phyloP scores from a whole-genome alignment of 2,888 invertebrate genomes.

The Eugnorisma glareosa region DNA sequence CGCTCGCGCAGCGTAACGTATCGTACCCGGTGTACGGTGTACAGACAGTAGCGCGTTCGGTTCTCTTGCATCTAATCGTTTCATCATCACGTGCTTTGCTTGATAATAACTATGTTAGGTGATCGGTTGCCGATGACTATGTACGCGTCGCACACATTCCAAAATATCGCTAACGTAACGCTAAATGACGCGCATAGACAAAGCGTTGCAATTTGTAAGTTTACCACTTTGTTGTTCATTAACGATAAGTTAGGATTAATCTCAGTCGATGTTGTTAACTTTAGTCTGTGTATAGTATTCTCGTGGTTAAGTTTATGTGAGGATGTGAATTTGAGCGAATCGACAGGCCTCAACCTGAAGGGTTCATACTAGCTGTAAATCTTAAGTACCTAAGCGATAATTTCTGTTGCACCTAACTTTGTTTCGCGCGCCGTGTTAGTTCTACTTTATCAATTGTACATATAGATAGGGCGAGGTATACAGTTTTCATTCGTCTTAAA shows the following conservation, averaged over 20 bases:
- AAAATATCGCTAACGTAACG: slow-evolving; percentile 86
- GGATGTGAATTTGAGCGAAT: slow-evolving; percentile 89
- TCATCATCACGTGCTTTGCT: slow-evolving; percentile 69
- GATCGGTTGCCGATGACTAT: slow-evolving; percentile 72
- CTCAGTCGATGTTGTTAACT: slow-evolving; percentile 88
- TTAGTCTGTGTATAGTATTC: slow-evolving; percentile 89
- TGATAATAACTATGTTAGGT: slow-evolving; percentile 68
- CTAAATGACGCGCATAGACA: slow-evolving; percentile 80
- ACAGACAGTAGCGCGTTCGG: slow-evolving; percentile 56
- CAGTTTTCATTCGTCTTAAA: slow-evolving; percentile 83
- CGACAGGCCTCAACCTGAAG: slow-evolving; percentile 85
- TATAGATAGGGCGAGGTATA: slow-evolving; percentile 88
- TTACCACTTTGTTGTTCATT: slow-evolving; percentile 91
- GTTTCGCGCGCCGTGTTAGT: slow-evolving; percentile 87
- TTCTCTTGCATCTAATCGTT: slow-evolving; percentile 61
- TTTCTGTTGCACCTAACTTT: slow-evolving; percentile 87
- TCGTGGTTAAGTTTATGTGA: slow-evolving; percentile 86
- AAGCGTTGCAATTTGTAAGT: slow-evolving; percentile 86
- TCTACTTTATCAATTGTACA: slow-evolving; percentile 87
- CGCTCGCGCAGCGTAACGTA: slow-evolving; percentile 77
- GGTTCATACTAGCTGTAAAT: slow-evolving; percentile 87
- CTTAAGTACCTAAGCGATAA: slow-evolving; percentile 85
- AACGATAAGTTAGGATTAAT: slow-evolving; percentile 90
- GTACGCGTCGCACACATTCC: slow-evolving; percentile 89
- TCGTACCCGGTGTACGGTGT: slow-evolving; percentile 62